These are phyloP conservation scores for Mactromeris polynyma DNA, from an alignment of 2,888 invertebrate genomes.

Conservation along the genomic window DNA sequence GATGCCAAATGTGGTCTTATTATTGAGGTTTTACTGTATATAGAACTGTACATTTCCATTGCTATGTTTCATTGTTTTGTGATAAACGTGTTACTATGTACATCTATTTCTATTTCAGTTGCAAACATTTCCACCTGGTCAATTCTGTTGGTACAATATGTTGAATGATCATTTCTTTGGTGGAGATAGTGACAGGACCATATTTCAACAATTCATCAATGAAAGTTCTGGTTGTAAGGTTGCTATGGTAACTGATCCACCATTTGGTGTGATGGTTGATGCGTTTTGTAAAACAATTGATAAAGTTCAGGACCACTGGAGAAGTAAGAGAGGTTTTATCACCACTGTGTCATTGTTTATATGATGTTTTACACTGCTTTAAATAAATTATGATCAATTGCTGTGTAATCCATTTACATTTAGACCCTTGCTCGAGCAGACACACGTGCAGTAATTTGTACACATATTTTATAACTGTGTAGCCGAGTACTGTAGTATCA, in stretches of 20 bases:
- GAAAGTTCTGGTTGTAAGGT: constrained; percentile 87
- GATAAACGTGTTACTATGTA: neutral
- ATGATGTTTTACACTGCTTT: too few relatives aligned
- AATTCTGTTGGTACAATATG: constrained; percentile 95
- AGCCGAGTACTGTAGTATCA: too few relatives aligned
- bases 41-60: too few relatives aligned
- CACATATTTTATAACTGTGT: too few relatives aligned
- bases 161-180: constrained; percentile 95
- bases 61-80: too few relatives aligned
- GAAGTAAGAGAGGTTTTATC: constrained; percentile 24
- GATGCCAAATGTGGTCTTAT: too few relatives aligned
- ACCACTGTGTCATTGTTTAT: too few relatives aligned
- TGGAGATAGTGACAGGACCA: constrained; percentile 82
- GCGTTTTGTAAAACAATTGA: constrained; percentile 91
- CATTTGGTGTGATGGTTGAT: constrained; percentile 96
- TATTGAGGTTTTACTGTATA: too few relatives aligned
- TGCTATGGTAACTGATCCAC: constrained; percentile 91
- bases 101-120: constrained; percentile 80
- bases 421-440: too few relatives aligned
- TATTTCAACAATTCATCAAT: constrained; percentile 76
- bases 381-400: too few relatives aligned
- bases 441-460: too few relatives aligned
- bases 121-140: constrained; percentile 87
- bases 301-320: constrained; percentile 76
- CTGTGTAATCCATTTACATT: too few relatives aligned